These are phyloP conservation scores for Myoxocephalus aenaeus DNA, from an alignment of 2,797 vertebrate species.

Conservation along the genomic window DNA sequence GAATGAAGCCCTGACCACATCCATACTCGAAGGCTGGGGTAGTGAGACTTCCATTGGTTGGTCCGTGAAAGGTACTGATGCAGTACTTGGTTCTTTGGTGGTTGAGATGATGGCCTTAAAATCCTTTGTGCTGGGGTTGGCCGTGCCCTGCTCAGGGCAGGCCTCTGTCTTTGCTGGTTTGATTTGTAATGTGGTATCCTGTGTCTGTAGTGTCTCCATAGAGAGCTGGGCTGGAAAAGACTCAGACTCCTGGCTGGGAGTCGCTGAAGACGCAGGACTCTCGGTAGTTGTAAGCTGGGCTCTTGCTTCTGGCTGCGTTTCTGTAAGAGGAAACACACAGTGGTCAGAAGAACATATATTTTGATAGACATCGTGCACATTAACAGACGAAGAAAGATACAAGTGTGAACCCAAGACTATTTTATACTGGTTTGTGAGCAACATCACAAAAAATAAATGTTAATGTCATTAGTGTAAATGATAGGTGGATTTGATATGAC, in stretches of 20 bases:
- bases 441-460: neutral
- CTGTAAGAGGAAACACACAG: constrained; percentile 56
- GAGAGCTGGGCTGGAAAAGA: constrained; percentile 57
- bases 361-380: neutral
- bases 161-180: constrained; percentile 76
- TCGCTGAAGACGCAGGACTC: constrained; percentile 57
- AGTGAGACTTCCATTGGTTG: constrained; percentile 82
- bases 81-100: constrained; percentile 85
- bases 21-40: constrained; percentile 66
- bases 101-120: constrained; percentile 81
- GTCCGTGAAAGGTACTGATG: constrained; percentile 74
- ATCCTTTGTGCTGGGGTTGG: constrained; percentile 80
- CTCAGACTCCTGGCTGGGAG: constrained; percentile 57
- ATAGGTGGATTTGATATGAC: neutral
- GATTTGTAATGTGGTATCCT: constrained; percentile 66
- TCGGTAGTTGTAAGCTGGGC: constrained; percentile 57
- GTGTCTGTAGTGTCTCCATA: constrained; percentile 58
- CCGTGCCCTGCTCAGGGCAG: constrained; percentile 64
- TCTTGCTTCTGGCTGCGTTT: constrained; percentile 71
- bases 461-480: neutral
- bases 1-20: constrained; percentile 60
- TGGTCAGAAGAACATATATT: neutral
- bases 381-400: neutral
- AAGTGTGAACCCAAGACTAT: neutral
- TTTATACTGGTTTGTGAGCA: neutral